A percentile compares a stretch with the other conserved stretches of the same genome.
phyloP scores from a whole-genome alignment of 2,113 vertebrate genomes.

The Sinocyclocheilus anshuiensis region DNA sequence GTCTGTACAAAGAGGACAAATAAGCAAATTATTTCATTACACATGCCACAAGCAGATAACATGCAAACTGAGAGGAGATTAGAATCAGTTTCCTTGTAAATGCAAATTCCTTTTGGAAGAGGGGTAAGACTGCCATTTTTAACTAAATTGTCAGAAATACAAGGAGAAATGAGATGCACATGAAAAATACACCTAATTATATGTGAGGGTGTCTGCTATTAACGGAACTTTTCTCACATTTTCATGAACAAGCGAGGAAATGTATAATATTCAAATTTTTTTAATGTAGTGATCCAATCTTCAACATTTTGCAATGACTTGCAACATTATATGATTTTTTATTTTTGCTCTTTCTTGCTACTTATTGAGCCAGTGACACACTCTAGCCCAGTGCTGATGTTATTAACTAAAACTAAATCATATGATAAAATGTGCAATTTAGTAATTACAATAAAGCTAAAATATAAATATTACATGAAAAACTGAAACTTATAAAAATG shows the following conservation, averaged over 20 bases:
- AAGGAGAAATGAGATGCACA: neutral
- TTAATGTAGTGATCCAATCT: neutral
- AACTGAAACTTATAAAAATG: neutral
- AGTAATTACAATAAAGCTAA: neutral
- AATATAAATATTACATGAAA: neutral
- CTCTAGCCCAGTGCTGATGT: neutral
- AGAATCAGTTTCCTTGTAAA: neutral
- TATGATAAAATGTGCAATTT: neutral
- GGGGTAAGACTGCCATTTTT: neutral
- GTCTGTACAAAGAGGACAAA: conserved; percentile 71
- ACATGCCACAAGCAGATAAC: neutral
- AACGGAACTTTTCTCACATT: neutral
- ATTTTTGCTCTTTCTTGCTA: neutral
- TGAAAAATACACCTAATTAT: neutral
- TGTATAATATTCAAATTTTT: neutral
- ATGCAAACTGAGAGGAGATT: neutral
- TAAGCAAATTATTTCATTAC: neutral
- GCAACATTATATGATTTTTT: neutral
- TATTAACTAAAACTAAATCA: neutral
- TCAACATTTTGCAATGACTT: neutral
- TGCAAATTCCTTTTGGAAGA: neutral
- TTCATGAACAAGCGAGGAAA: neutral
- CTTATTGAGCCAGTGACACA: neutral
- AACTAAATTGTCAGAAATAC: neutral
- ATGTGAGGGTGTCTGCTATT: neutral